Conservation (phyloP, 2,888 invertebrate genomes). For the Trissoscelio sp. region DNA sequence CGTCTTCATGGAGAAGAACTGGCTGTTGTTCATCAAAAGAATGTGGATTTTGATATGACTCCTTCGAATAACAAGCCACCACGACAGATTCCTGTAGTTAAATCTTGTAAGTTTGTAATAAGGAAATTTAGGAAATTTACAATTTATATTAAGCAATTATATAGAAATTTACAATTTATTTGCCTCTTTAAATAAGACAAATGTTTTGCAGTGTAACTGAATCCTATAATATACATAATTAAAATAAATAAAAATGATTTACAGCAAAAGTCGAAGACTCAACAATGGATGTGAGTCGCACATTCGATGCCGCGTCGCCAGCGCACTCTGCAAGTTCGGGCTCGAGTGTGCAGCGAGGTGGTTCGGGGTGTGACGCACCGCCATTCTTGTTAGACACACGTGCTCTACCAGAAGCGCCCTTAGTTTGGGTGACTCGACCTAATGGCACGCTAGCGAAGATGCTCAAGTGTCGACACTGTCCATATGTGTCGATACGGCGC, state of each 20-base stretch:
- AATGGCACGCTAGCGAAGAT: constrained; percentile 90
- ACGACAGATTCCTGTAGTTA: constrained; percentile 1
- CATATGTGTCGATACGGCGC: constrained; percentile 92
- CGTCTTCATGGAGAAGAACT: constrained; percentile 82
- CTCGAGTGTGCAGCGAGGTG: constrained; percentile 14
- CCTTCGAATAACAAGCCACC: constrained; percentile 38
- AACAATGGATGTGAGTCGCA: background rate
- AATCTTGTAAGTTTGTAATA: constrained; percentile 73
- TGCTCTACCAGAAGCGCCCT: constrained; percentile 86
- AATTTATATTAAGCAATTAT: too few relatives aligned
- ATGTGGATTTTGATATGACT: constrained; percentile 69
- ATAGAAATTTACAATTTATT: too few relatives aligned
- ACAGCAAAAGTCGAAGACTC: constrained; percentile 2
- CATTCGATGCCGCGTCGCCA: constrained; percentile 65
- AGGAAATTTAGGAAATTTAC: too few relatives aligned
- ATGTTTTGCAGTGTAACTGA: too few relatives aligned
- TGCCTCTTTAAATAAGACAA: too few relatives aligned
- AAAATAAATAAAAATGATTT: background rate
- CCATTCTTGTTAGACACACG: constrained; percentile 83
- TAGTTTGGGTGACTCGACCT: constrained; percentile 89
- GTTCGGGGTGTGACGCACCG: constrained; percentile 63
- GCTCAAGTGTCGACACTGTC: constrained; percentile 93
- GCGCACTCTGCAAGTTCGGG: constrained; percentile 72
- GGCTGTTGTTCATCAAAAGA: constrained; percentile 77
- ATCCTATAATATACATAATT: background rate